Percentiles rank a stretch among this genome's conserved stretches.
Conservation (phyloP, 2,113 vertebrate species). For the Heterochromis multidens region DNA sequence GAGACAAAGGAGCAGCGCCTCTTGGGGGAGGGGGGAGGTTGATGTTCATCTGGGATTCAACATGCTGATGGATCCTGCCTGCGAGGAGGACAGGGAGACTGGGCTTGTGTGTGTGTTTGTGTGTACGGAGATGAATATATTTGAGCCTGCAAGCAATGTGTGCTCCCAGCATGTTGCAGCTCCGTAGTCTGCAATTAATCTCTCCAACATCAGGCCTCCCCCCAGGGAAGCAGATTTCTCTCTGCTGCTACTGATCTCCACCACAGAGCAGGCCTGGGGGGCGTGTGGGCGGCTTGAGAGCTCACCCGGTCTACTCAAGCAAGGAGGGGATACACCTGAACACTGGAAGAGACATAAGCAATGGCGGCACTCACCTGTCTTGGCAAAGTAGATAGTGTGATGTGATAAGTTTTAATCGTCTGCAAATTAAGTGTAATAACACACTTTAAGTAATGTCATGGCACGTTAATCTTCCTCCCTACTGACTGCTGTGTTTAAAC, state of each 20-base stretch:
- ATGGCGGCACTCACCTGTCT: slow-evolving; percentile 37
- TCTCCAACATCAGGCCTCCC: slow-evolving; percentile 71
- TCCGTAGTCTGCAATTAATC: slow-evolving; percentile 81
- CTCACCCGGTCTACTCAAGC: slow-evolving; percentile 40
- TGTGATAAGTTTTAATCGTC: slow-evolving; percentile 37
- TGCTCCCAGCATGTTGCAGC: slow-evolving; percentile 69
- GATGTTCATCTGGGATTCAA: slow-evolving; percentile 78
- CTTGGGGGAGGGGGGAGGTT: slow-evolving; percentile 51
- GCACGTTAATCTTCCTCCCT: slow-evolving; percentile 2
- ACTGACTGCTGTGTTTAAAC: background rate
- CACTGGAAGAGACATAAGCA: background rate
- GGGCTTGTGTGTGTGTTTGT: slow-evolving; percentile 18
- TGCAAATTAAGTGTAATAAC: slow-evolving; percentile 37
- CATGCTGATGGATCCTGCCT: slow-evolving; percentile 80
- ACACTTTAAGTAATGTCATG: slow-evolving; percentile 8
- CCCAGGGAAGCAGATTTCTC: slow-evolving; percentile 56
- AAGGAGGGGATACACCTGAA: slow-evolving; percentile 45
- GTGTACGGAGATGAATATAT: slow-evolving; percentile 54
- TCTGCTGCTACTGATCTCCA: slow-evolving; percentile 66
- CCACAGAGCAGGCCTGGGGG: slow-evolving; percentile 38
- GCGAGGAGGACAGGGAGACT: slow-evolving; percentile 31
- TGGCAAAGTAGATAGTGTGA: slow-evolving; percentile 13
- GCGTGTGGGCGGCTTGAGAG: slow-evolving; percentile 35
- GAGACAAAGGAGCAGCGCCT: slow-evolving; percentile 80
- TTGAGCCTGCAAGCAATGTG: slow-evolving; percentile 60